A percentile compares a stretch with the other conserved stretches of the same genome.
phyloP scores from a whole-genome alignment of 2,113 vertebrate genomes.

The Puntigrus tetrazona region DNA sequence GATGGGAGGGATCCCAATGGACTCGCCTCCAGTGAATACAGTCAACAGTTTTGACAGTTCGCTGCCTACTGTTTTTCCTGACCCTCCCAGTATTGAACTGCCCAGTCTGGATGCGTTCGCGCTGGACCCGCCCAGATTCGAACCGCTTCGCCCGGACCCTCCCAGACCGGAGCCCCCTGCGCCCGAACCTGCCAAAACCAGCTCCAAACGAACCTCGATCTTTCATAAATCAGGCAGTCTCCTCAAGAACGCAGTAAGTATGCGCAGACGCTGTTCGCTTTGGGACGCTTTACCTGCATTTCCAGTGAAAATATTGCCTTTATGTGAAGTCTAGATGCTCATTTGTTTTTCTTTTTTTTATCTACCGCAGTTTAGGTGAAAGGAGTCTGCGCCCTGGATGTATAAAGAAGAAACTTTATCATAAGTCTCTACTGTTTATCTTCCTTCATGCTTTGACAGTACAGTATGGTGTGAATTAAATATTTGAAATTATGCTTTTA shows the following conservation, averaged over 20 bases:
- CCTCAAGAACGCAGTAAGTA: slow-evolving; percentile 70
- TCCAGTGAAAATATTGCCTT: neutral
- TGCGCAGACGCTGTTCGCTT: neutral
- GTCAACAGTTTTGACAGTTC: slow-evolving; percentile 41
- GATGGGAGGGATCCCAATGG: slow-evolving; percentile 73
- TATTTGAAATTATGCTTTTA: neutral
- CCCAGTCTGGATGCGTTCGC: slow-evolving; percentile 12
- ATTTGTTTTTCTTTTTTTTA: neutral
- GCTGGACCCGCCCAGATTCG: slow-evolving; percentile 50
- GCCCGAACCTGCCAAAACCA: slow-evolving; percentile 38
- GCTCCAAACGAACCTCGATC: slow-evolving; percentile 63
- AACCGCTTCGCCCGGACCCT: slow-evolving; percentile 33
- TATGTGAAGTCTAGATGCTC: neutral
- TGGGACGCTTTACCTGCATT: neutral
- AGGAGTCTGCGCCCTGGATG: neutral
- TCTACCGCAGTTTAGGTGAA: slow-evolving; percentile 68
- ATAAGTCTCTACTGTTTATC: neutral
- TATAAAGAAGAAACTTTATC: neutral
- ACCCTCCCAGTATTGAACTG: slow-evolving; percentile 61
- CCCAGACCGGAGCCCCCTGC: slow-evolving; percentile 52
- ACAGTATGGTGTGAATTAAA: neutral
- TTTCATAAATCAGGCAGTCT: slow-evolving; percentile 72
- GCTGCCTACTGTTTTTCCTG: slow-evolving; percentile 67
- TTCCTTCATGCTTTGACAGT: neutral
- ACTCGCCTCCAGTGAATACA: slow-evolving; percentile 64